Evolutionary conservation across 2,797 vertebrate species (phyloP), one percentile per base, ranked within the genome.

Genomic region (Sebastes baramenuke): DNA sequence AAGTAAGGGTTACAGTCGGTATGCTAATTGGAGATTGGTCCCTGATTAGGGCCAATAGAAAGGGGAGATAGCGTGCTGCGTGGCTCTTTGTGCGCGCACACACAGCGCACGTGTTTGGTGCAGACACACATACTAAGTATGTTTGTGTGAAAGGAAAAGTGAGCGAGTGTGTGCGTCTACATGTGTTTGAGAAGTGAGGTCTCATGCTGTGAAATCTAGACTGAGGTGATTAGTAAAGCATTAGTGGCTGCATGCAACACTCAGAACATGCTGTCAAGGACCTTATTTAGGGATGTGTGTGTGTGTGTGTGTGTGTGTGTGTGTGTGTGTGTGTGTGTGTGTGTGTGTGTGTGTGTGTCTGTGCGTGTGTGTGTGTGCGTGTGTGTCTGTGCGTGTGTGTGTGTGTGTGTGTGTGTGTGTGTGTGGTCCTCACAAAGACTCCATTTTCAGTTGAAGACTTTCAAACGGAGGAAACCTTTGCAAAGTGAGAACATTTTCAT

Each of bases 181-280:
- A 52, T 71, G 79, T 49, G 66, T 83, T 76, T 52, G 67, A 84
- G 79, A 84, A 81, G 86, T 71, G 75, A 78, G 67, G 60, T 12
- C 27, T 87, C 91, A 84, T 80, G 92, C 94, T 94, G 95, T 75
- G 93, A 93, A 88, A 93, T 91, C 89, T 89, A 91, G 89, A 90
- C 92, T 80, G 88, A 87, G 92, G 94, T 94, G 94, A 95, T 95
- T 94, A 96, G 92, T 85, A 90, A 86, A 87, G 88, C 92, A 94
- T 95, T 94, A 95, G 87, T 77, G 83, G 81, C 87, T 87, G 85
- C 89, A 90, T 89, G 91, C 87, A 92, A 89, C 90, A 90, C 88
- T 93, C 80, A 71, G 74, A 89, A 91, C 82, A 89, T 73, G 86
- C 90, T 89, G 87, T 85, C 84, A 87, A 78, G 76, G 77, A 81